Base-by-base conservation (phyloP, 2,888 invertebrate species). In the Eupsilia transversa region DNA sequence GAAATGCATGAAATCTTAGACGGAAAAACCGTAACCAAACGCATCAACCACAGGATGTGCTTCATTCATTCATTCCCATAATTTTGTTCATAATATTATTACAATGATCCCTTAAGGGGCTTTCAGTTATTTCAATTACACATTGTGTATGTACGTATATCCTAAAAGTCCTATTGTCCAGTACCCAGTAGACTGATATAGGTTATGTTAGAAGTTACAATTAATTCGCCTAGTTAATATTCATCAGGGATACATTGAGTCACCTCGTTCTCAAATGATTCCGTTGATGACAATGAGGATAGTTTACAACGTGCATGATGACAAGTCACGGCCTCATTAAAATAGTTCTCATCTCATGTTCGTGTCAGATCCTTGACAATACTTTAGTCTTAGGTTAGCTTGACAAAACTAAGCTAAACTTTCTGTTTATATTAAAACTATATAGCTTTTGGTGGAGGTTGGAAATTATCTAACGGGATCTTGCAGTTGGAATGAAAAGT, bases 241-340 rank as follows among this genome's bases (percentile, higher is more conserved):
- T 56, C 30, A 54, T 69, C 23, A 73, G 30, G 68, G 43, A 52
- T 66, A 72, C 17, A 65, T 59, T 84, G 77, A 74, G 66, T 84
- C 75, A 83, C 52, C n/a, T 74, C 68, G 73, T 74, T 80, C 77
- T 59, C 61, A 38, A 74, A 77, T 83, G 63, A 72, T 74, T 59
- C 54, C 27, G 63, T 60, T 82, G 75, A 73, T 84, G 71, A 78
- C 84, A 81, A 84, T 78, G 63, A 82, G 80, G 71, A 73, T 81
- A 61, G 72, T 73, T 78, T 66, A 78, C 74, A 65, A 12, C 69
- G 43, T 68, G n/a, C n/a, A n/a, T n/a, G 78, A 78, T 84, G 77
- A 74, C 74, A 52, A 78, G 72, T 83, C 82, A 81, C 41, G 84
- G 77, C 67, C 77, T 80, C 81, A 74, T 72, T 74, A 41, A 72